phyloP scores from a whole-genome alignment of 2,888 invertebrate genomes.

The Cybosia mesomella region DNA sequence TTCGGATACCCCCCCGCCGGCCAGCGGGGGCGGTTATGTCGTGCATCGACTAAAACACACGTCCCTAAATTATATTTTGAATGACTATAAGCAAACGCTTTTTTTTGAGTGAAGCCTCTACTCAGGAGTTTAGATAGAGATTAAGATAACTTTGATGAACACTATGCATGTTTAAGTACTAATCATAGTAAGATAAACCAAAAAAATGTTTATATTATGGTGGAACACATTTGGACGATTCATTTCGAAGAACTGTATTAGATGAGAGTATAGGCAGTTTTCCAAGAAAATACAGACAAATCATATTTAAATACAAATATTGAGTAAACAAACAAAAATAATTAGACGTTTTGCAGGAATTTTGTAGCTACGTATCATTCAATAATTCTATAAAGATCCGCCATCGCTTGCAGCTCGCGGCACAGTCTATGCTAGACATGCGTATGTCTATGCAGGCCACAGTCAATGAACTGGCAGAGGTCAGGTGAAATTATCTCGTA shows the following conservation, averaged over 20 bases:
- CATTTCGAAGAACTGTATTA: neutral
- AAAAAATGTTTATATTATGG: neutral
- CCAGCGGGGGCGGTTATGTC: no score
- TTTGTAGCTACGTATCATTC: no score
- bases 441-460: slow-evolving; percentile 83
- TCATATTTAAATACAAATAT: no score
- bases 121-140: neutral
- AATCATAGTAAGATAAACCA: neutral
- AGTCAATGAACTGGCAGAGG: slow-evolving; percentile 86
- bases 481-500: slow-evolving; percentile 86
- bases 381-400: slow-evolving; percentile 8
- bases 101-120: neutral
- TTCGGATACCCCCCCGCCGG: no score
- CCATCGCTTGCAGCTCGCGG: slow-evolving; percentile 38
- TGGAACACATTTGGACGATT: neutral
- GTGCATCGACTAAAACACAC: no score
- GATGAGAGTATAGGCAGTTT: neutral
- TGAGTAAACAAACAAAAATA: no score
- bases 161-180: neutral
- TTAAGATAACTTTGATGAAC: neutral
- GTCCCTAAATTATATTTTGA: neutral
- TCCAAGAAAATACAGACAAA: no score
- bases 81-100: neutral
- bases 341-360: no score
- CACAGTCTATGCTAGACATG: slow-evolving; percentile 71